phyloP scores from a whole-genome alignment of 2,888 invertebrate genomes.

The Leucophenga maculata region DNA sequence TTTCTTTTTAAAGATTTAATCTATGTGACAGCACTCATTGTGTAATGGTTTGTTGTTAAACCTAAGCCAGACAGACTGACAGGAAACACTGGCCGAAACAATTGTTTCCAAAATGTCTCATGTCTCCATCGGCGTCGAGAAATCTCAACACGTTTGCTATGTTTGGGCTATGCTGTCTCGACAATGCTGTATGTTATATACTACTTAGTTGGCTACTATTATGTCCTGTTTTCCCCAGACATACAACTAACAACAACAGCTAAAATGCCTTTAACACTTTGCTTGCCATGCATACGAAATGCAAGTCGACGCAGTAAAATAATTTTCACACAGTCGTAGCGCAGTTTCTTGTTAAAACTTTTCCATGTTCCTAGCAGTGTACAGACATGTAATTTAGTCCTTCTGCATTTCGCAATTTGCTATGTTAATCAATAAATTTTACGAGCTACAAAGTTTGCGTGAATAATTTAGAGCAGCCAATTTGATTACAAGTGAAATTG shows the following conservation, averaged over 20 bases:
- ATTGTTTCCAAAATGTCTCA: not conserved
- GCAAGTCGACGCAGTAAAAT: not conserved
- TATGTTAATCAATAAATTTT: no score
- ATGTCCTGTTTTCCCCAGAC: not conserved
- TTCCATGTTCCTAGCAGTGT: no score
- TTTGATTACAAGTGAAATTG: no score
- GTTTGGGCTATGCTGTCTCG: not conserved
- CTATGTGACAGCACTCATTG: not conserved
- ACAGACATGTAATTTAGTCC: no score
- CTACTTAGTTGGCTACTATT: not conserved
- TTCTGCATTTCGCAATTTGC: no score
- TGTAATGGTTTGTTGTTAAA: not conserved
- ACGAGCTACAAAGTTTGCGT: no score
- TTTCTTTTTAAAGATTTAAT: not conserved
- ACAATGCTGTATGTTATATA: not conserved
- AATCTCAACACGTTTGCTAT: not conserved
- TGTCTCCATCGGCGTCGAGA: not conserved
- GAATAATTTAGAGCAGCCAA: no score
- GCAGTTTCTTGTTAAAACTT: no score
- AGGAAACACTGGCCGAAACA: not conserved
- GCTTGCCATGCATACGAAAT: not conserved
- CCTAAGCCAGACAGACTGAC: no score
- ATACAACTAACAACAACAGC: not conserved
- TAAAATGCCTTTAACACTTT: constrained; percentile 8
- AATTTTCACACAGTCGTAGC: no score